Evolutionary conservation across 2,797 vertebrate species (phyloP).

Genomic region (Poeciliopsis paucimaculata): DNA sequence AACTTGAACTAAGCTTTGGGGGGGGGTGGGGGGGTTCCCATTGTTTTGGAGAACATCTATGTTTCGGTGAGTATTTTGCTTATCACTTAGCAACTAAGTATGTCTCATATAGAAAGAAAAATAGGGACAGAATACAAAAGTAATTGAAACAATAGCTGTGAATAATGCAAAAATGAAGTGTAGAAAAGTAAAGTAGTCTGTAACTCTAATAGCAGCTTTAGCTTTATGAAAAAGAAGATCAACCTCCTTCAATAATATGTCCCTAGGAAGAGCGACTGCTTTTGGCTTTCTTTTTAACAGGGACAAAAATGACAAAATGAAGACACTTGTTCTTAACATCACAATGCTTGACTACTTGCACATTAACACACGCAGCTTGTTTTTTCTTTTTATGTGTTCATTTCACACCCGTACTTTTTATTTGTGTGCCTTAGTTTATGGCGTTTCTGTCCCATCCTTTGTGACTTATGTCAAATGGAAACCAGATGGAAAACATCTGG

Average conservation of each 20-base stretch:
- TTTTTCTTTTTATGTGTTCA: constrained; percentile 24
- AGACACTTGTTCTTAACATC: constrained; percentile 5
- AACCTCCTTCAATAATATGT: background rate
- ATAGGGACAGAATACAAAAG: background rate
- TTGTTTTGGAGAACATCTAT: background rate
- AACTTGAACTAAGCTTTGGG: background rate
- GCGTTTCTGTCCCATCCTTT: constrained; percentile 59
- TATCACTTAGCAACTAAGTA: background rate
- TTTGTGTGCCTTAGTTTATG: constrained; percentile 63
- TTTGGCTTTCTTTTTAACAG: background rate
- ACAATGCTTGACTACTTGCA: constrained; percentile 13
- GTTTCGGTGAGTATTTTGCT: background rate
- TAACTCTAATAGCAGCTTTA: background rate
- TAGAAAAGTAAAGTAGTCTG: background rate
- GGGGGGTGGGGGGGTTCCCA: too few relatives aligned
- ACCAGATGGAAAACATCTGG: constrained; percentile 77
- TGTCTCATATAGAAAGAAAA: background rate
- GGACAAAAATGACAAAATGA: constrained; percentile 13
- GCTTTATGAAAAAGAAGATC: background rate
- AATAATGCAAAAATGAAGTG: background rate
- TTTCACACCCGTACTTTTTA: constrained; percentile 42
- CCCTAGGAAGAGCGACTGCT: background rate
- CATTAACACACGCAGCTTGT: constrained; percentile 31
- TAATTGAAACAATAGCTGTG: background rate
- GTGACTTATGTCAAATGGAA: constrained; percentile 65